These are phyloP conservation scores for Melieria omissa DNA, from an alignment of 2,888 invertebrate genomes.

Conservation along the genomic window DNA sequence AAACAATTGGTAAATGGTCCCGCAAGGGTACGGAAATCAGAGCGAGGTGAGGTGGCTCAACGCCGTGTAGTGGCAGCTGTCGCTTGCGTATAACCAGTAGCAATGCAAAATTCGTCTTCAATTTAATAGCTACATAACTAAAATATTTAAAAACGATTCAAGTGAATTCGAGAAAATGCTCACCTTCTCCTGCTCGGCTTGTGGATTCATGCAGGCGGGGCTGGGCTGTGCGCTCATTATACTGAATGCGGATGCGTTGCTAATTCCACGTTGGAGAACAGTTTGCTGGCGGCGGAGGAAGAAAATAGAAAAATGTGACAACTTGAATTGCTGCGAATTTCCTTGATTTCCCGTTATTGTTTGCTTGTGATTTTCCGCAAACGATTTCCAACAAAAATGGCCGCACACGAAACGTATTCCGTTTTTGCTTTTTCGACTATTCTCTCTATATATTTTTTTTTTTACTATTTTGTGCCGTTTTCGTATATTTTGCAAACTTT, in stretches of 20 bases:
- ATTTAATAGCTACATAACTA: too few relatives aligned
- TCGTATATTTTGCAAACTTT: too few relatives aligned
- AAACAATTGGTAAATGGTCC: too few relatives aligned
- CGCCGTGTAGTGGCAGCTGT: too few relatives aligned
- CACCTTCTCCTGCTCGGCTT: conserved; percentile 79
- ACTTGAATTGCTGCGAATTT: not conserved
- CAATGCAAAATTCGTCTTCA: too few relatives aligned
- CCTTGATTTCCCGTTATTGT: not conserved
- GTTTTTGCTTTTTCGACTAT: conserved; percentile 38
- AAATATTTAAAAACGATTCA: too few relatives aligned
- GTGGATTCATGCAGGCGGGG: conserved; percentile 75
- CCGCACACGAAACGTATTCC: conserved; percentile 18
- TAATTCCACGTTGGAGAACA: conserved; percentile 32
- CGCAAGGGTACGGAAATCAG: too few relatives aligned
- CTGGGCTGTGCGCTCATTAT: conserved; percentile 82
- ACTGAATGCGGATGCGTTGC: conserved; percentile 10
- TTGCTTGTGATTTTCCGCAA: conserved; percentile 15
- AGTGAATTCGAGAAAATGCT: conserved; percentile 30
- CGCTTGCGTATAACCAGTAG: too few relatives aligned
- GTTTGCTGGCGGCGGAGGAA: conserved; percentile 18
- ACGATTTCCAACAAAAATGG: not conserved
- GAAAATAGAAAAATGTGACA: conserved; percentile 20
- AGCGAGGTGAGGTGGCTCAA: too few relatives aligned
- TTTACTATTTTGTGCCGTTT: conserved; percentile 5
- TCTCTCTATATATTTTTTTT: conserved; percentile 34